Percentiles rank a stretch among this genome's conserved stretches.
phyloP scores from a whole-genome alignment of 2,888 invertebrate species.

The Drosophila subquinaria region DNA sequence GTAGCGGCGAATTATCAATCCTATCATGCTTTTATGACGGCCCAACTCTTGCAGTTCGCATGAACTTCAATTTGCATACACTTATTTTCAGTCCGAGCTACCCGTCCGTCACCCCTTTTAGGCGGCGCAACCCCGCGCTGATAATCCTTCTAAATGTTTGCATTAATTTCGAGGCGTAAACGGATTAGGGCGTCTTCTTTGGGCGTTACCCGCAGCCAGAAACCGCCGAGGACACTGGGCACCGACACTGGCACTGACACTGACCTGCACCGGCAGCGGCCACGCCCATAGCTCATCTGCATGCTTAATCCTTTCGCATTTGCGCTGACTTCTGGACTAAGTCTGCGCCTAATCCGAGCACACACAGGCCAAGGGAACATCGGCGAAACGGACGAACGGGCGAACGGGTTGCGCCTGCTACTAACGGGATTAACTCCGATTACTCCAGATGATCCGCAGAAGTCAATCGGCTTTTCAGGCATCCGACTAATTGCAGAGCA shows the following conservation, averaged over 20 bases:
- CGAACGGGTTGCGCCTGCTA: slow-evolving; percentile 56
- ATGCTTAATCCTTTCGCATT: slow-evolving; percentile 75
- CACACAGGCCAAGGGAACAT: slow-evolving; percentile 23
- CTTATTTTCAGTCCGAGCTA: slow-evolving; percentile 8
- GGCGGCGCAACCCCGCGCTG: slow-evolving; percentile 44
- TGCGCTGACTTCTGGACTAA: slow-evolving; percentile 70
- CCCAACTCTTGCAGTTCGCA: slow-evolving; percentile 37
- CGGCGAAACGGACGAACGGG: slow-evolving; percentile 36
- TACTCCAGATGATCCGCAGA: slow-evolving; percentile 79
- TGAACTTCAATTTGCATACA: slow-evolving; percentile 38
- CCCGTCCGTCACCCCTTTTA: slow-evolving; percentile 51
- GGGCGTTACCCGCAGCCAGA: slow-evolving; percentile 74
- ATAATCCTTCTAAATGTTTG: slow-evolving; percentile 83
- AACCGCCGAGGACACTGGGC: slow-evolving; percentile 60
- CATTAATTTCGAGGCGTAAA: slow-evolving; percentile 75
- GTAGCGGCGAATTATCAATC: slow-evolving; percentile 81
- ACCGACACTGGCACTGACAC: slow-evolving; percentile 34
- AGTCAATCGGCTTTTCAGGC: slow-evolving; percentile 58
- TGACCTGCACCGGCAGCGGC: slow-evolving; percentile 35
- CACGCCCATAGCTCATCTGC: slow-evolving; percentile 30
- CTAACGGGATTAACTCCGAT: slow-evolving; percentile 80
- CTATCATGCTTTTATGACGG: slow-evolving; percentile 79
- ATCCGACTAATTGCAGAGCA: slow-evolving; percentile 48
- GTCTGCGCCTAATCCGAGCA: slow-evolving; percentile 59
- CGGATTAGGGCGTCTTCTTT: slow-evolving; percentile 72